phyloP scores from a whole-genome alignment of 1,140 invertebrate genomes.

The Anastrepha ludens region DNA sequence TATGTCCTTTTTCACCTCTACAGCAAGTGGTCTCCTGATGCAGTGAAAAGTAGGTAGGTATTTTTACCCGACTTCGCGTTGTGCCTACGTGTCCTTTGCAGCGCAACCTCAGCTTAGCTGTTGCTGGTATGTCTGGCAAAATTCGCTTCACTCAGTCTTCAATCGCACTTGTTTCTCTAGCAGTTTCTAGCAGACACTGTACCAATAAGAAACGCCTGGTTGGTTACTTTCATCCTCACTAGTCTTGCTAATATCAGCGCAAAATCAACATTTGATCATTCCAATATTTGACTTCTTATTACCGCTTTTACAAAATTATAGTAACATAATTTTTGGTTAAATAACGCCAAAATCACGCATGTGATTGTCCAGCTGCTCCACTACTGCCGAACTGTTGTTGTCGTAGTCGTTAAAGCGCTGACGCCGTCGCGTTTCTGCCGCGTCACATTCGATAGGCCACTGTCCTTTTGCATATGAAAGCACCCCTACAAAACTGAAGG shows the following conservation, averaged over 20 bases:
- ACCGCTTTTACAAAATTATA: neutral
- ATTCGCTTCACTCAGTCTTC: no score
- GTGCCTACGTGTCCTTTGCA: constrained; percentile 18
- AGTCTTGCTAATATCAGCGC: no score
- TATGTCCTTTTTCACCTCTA: constrained; percentile 16
- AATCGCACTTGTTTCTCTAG: no score
- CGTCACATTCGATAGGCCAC: constrained; percentile 25
- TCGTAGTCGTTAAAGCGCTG: neutral
- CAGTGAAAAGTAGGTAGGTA: neutral
- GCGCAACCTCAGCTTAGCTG: neutral
- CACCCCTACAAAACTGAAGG: constrained; percentile 3
- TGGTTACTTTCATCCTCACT: no score
- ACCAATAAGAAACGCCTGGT: no score
- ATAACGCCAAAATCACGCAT: neutral
- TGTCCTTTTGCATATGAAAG: constrained; percentile 4
- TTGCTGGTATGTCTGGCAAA: no score
- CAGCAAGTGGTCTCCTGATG: neutral
- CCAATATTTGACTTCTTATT: neutral
- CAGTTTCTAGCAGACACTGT: no score
- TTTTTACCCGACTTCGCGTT: neutral
- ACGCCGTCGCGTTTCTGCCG: neutral
- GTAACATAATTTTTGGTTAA: neutral
- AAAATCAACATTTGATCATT: neutral
- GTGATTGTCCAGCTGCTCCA: neutral
- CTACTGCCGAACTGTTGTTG: neutral